Evolutionary conservation across 2,113 vertebrate genomes (phyloP).

Genomic region (Brienomyrus brachyistius): DNA sequence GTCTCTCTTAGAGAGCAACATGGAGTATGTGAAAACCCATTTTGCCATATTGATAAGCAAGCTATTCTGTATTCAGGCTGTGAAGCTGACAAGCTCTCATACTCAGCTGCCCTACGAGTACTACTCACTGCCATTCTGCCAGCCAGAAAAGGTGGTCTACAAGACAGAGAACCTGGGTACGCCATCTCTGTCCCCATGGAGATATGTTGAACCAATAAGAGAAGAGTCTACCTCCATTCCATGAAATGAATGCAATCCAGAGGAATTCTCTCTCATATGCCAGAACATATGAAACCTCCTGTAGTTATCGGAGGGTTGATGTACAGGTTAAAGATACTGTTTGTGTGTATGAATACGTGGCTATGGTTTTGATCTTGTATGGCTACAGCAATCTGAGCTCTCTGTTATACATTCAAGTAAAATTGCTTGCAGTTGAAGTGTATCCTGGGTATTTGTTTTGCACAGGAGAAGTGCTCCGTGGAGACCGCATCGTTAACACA

Average conservation of each 20-base stretch:
- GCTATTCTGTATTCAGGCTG: conserved; percentile 65
- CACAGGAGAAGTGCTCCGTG: conserved; percentile 89
- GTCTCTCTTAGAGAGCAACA: not conserved
- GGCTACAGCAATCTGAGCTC: not conserved
- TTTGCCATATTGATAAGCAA: not conserved
- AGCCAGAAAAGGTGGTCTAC: conserved; percentile 71
- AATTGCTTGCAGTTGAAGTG: not conserved
- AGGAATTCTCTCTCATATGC: not conserved
- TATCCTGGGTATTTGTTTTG: not conserved
- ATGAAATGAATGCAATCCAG: not conserved
- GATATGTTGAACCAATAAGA: not conserved
- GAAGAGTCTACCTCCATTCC: not conserved
- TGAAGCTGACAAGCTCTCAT: conserved; percentile 93
- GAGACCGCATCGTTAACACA: conserved; percentile 94
- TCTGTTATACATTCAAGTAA: not conserved
- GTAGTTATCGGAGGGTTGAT: not conserved
- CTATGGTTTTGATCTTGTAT: not conserved
- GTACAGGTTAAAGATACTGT: not conserved
- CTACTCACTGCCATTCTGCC: conserved; percentile 93
- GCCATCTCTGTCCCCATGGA: conserved; percentile 26
- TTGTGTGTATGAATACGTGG: not conserved
- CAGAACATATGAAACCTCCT: not conserved
- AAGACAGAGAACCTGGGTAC: conserved; percentile 93
- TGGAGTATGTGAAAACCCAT: not conserved
- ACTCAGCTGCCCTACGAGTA: conserved; percentile 95